phyloP scores from a whole-genome alignment of 2,797 vertebrate genomes.

The Hydrolagus colliei region DNA sequence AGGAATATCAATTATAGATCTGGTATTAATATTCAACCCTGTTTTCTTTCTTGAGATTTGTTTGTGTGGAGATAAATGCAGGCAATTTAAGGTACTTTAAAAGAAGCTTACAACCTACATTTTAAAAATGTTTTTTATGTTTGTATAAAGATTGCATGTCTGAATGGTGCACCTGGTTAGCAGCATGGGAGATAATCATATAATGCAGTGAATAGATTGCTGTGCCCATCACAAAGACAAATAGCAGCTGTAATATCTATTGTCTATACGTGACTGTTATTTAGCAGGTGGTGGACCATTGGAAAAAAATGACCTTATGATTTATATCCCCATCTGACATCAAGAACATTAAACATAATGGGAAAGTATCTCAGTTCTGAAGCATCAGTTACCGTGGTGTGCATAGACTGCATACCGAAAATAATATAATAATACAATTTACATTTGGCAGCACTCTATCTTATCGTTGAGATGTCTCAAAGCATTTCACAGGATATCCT shows the following conservation, averaged over 20 bases:
- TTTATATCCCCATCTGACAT: background rate
- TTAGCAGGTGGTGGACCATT: background rate
- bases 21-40: no score
- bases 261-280: background rate
- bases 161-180: background rate
- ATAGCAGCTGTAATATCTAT: background rate
- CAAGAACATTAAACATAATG: background rate
- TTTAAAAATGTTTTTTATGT: background rate
- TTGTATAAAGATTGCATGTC: no score
- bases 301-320: background rate
- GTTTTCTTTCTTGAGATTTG: no score
- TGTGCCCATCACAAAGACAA: background rate
- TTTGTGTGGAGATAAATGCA: no score
- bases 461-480: no score
- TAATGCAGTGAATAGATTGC: background rate
- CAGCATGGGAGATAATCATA: background rate
- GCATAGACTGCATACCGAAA: no score
- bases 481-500: no score
- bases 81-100: background rate
- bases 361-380: background rate
- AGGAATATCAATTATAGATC: no score
- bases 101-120: background rate
- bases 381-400: background rate
- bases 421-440: no score
- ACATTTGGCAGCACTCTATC: no score